Conservation (phyloP, 1,140 invertebrate species). For the Oncopodura yosiiana region DNA sequence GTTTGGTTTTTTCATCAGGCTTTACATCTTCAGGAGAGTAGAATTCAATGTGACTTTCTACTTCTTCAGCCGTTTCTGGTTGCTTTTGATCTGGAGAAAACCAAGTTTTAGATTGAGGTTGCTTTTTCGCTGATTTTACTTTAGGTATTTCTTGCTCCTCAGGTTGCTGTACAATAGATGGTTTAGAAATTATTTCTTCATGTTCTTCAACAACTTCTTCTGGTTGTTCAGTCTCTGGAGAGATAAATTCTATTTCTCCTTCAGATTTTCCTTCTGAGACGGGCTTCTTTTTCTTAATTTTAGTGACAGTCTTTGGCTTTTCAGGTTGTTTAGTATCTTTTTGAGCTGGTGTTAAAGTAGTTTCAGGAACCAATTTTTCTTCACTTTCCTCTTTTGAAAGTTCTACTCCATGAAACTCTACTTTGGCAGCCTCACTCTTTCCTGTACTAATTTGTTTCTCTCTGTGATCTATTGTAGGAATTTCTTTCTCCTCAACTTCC, state of each 20-base stretch:
- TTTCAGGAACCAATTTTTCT: too few species aligned
- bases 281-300: too few species aligned
- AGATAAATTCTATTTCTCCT: background rate
- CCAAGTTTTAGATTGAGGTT: background rate
- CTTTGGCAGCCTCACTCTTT: too few species aligned
- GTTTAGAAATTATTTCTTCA: background rate
- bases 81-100: background rate
- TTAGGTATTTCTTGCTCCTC: background rate
- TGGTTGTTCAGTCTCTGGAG: background rate
- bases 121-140: background rate
- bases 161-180: background rate
- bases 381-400: too few species aligned
- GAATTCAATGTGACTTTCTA: constrained; percentile 16
- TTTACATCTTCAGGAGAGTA: constrained; percentile 8
- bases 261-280: background rate
- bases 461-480: too few species aligned
- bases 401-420: too few species aligned
- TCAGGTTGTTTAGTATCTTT: background rate
- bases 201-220: constrained; percentile 15
- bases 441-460: too few species aligned
- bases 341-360: too few species aligned
- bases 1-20: constrained; percentile 1
- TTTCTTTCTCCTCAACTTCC: background rate
- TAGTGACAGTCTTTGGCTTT: too few species aligned
- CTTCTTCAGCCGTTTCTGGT: background rate